Evolutionary conservation across 2,888 invertebrate genomes (phyloP), one percentile per base, ranked within the genome.

Genomic region (Coleophora flavipennella): DNA sequence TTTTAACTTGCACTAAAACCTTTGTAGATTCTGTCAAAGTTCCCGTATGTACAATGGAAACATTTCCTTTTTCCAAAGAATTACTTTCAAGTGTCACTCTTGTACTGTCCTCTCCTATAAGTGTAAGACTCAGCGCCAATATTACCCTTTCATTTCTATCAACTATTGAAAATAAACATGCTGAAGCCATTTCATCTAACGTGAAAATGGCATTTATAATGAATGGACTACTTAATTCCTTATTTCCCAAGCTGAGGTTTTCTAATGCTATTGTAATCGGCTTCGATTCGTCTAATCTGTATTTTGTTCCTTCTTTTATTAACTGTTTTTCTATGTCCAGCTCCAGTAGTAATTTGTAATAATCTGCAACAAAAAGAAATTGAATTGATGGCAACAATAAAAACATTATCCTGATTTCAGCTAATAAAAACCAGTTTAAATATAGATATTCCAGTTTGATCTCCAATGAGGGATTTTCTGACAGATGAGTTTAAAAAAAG

Each of bases 151-250:
- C 29, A 0, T 45, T 38, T 3, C 48, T 36, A 42, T 66, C 51
- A 14, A 53, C 51, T 39, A 80, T 60, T 1, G 67, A 61, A 46
- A 81, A 78, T 4, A 78, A 34, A 36, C 66, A 73, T 7, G 64
- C 46, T 0, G 47, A 38, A n/a, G 39, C 40, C 3, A 41, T 36
- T 11, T 45, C 40, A 6, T 57, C 48, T 1, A 68, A 42, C 44
- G 62, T 68, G 27, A 74, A 65, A 28, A 49, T 48, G 1, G 66
- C 46, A n/a, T 57, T 55, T 34, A 80, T 48, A n/a, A 68, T 50
- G 28, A 67, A 71, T 2, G 72, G 72, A 32, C 49, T 50, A 3
- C 50, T 38, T 9, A 77, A 29, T 13, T 10, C 48, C 26, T 43
- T 40, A 0, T 51, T 36, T 8, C 36, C 38, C 4, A 60, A 42